phyloP scores from a whole-genome alignment of 2,888 invertebrate species.

The Oscheius myriophilus region DNA sequence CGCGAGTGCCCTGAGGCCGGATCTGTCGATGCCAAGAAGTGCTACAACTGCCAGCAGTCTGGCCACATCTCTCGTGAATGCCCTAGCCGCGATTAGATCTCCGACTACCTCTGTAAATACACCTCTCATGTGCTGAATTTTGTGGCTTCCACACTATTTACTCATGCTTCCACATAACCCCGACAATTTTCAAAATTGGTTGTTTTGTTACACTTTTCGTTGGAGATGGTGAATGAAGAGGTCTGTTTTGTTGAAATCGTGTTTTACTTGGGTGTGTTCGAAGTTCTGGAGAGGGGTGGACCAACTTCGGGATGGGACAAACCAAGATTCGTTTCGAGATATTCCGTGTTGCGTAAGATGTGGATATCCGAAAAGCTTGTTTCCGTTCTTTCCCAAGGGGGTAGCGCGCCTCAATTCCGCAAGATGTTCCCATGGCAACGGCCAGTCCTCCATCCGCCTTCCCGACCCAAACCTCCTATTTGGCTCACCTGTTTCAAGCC shows the following conservation, averaged over 20 bases:
- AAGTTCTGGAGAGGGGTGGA: no score
- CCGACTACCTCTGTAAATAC: slow-evolving; percentile 10
- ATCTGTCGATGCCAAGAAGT: slow-evolving; percentile 75
- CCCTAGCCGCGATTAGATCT: slow-evolving; percentile 38
- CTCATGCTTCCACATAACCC: neutral
- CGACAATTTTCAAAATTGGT: slow-evolving; percentile 14
- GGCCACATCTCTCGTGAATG: slow-evolving; percentile 65
- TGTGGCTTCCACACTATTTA: neutral
- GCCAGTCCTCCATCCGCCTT: slow-evolving; percentile 1
- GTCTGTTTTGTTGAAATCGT: slow-evolving; percentile 11
- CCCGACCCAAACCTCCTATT: slow-evolving; percentile 24
- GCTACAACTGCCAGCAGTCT: slow-evolving; percentile 63
- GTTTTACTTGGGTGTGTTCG: no score
- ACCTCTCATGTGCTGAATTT: neutral
- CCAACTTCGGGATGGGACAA: no score
- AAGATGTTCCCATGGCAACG: slow-evolving; percentile 33
- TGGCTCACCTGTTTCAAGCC: slow-evolving; percentile 14
- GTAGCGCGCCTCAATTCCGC: slow-evolving; percentile 2
- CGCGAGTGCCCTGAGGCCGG: slow-evolving; percentile 62
- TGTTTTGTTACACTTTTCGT: slow-evolving; percentile 28
- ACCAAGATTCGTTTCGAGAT: no score
- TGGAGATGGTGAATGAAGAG: slow-evolving; percentile 24
- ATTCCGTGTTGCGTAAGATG: no score
- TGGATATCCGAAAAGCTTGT: no score
- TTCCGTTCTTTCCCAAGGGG: no score